Evolutionary conservation across 2,888 invertebrate genomes (phyloP), one percentile per base, ranked within the genome.

Genomic region (Drosophila niveifrons): DNA sequence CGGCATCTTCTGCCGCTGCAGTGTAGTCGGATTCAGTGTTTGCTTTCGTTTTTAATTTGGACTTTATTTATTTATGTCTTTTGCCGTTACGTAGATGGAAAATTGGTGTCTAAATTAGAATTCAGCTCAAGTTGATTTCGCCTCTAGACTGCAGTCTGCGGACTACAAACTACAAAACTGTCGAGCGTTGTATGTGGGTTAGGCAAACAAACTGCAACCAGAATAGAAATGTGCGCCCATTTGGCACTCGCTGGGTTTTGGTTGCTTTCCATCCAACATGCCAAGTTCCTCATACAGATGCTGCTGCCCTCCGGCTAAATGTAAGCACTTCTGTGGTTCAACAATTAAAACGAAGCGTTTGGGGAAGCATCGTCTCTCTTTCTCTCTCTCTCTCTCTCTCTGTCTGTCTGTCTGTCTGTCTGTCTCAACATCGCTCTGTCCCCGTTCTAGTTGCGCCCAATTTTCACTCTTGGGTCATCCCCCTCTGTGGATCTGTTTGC

Each of bases 61-160:
- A 56, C 56, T 57, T 75, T 75, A 82, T 83, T 89, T 89, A 85
- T 89, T 85, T 89, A 88, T 89, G 72, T 72, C 66, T 59, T 62
- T 66, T 23, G 85, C 58, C 66, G 47, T 70, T 70, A 13, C 68
- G 66, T 41, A 67, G 52, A 34, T 52, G 55, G 57, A 55, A 66
- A 68, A 78, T 69, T 69, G 89, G 86, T 85, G 90, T 75, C 75
- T 67, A 79, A 89, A 83, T 83, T 89, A 83, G 82, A 89, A 89
- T 83, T 88, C 82, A 83, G 70, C 88, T 82, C 76, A 67, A 88
- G 86, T 85, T 78, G 85, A 70, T 62, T 70, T 53, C 64, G 41
- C 48, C 50, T 66, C 48, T 59, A 50, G 48, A 57, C 18, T 31
- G 29, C 53, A 46, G 36, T 41, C 29, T 46, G 47, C 28, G 23